Base-by-base conservation (phyloP, 2,113 vertebrate species). In the Anoplopoma fimbria region DNA sequence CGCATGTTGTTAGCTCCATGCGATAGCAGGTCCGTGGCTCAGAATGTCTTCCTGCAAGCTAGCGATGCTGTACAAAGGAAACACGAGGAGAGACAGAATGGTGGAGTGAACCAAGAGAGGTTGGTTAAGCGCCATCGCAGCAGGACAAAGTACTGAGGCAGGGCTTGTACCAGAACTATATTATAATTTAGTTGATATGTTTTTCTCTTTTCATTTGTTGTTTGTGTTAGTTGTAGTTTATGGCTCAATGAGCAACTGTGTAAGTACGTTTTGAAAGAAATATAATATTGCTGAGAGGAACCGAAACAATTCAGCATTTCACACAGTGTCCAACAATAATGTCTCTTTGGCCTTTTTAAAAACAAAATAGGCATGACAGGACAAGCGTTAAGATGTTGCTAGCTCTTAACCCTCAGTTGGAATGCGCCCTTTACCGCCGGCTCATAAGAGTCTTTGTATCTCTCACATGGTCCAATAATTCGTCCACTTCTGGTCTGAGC, bases 1-100 rank as follows among this genome's bases (percentile, higher is more conserved):
- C 79, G 49, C 40, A 64, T 23, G 64, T 64, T 80, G 75, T 77
- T 76, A 63, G 58, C 74, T 58, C n/a, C 10, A 21, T 65, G 67
- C 25, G 49, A 31, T 60, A 62, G 65, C n/a, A 21, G 34, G 5
- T 15, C 36, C 9, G 3, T 29, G 25, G 47, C 62, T 42, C 69
- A 60, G 78, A 82, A 45, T 34, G 40, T 40, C 47, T 82, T 61
- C 70, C 45, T 42, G 27, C 64, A 61, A 62, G 75, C 31, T 21
- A 1, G 49, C 34, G 40, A 82, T 57, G 69, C 9, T 49, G 47
- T 21, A 21, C 6, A 21, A 49, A 73, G 63, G 49, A 55, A 74
- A 68, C 12, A 34, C 42, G 33, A 17, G 8, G 23, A 34, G 15
- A 58, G 62, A 70, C 49, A 9, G 69, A 79, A 7, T 0, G 29